phyloP scores from a whole-genome alignment of 2,888 invertebrate species.

The Beris morrisii region DNA sequence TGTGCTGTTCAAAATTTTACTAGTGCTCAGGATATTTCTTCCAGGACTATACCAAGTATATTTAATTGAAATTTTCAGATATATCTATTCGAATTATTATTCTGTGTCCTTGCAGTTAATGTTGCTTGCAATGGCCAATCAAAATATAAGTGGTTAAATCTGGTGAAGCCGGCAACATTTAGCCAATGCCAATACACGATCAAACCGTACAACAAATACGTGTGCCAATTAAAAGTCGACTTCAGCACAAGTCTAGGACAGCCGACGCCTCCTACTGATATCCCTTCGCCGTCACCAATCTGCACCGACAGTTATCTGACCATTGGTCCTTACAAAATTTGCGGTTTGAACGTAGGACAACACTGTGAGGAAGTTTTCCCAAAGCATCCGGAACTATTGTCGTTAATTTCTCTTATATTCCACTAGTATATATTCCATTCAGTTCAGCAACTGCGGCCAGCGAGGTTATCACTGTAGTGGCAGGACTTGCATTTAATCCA shows the following conservation, averaged over 20 bases:
- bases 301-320: conserved; percentile 45
- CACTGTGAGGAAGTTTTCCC: conserved; percentile 57
- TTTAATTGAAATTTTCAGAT: no score
- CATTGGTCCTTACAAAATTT: conserved; percentile 53
- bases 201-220: conserved; percentile 48
- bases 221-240: conserved; percentile 53
- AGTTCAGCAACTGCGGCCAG: conserved; percentile 48
- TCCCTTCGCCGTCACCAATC: conserved; percentile 33
- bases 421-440: conserved; percentile 49
- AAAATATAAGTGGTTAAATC: no score
- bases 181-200: conserved; percentile 47
- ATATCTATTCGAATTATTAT: no score
- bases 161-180: neutral
- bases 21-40: no score
- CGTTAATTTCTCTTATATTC: neutral
- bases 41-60: no score
- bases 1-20: no score
- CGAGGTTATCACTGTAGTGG: conserved; percentile 56
- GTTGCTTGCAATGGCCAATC: no score
- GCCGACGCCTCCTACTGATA: conserved; percentile 44
- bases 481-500: conserved; percentile 57
- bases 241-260: conserved; percentile 46
- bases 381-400: neutral
- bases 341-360: conserved; percentile 66
- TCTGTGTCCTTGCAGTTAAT: no score